Evolutionary conservation across 2,113 vertebrate genomes (phyloP).

Genomic region (Clarias gariepinus): DNA sequence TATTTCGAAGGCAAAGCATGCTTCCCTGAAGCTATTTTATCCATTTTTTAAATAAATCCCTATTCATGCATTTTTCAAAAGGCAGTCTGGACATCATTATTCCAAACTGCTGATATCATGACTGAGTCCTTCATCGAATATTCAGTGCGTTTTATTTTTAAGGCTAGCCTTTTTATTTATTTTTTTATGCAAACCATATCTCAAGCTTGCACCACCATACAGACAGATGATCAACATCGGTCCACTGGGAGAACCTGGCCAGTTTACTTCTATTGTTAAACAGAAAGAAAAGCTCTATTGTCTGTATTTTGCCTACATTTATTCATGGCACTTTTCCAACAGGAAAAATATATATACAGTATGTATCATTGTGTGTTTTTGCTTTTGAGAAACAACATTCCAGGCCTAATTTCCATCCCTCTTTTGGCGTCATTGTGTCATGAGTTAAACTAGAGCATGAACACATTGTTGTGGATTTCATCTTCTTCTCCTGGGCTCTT

Average conservation of each 20-base stretch:
- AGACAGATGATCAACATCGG: not conserved
- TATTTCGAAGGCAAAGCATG: constrained; percentile 47
- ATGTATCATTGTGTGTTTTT: not conserved
- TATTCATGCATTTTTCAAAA: not conserved
- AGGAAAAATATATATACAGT: not conserved
- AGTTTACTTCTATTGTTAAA: constrained; percentile 1
- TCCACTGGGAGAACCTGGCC: not conserved
- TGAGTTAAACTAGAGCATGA: constrained; percentile 36
- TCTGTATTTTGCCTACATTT: constrained; percentile 5
- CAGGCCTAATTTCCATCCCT: constrained; percentile 22
- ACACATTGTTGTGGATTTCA: constrained; percentile 8
- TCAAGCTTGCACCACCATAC: not conserved
- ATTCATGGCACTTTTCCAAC: not conserved
- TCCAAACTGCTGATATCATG: constrained; percentile 29
- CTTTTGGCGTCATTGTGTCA: constrained; percentile 1
- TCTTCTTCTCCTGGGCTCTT: constrained; percentile 21
- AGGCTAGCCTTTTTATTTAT: not conserved
- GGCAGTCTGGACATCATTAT: constrained; percentile 25
- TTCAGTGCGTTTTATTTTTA: constrained; percentile 1
- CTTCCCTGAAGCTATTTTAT: constrained; percentile 50
- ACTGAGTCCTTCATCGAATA: not conserved
- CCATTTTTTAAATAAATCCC: constrained; percentile 31
- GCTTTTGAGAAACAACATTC: not conserved
- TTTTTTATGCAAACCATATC: not conserved
- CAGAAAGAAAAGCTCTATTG: not conserved